Conservation (phyloP, 2,797 vertebrate genomes). For the Jordanella pulchra region DNA sequence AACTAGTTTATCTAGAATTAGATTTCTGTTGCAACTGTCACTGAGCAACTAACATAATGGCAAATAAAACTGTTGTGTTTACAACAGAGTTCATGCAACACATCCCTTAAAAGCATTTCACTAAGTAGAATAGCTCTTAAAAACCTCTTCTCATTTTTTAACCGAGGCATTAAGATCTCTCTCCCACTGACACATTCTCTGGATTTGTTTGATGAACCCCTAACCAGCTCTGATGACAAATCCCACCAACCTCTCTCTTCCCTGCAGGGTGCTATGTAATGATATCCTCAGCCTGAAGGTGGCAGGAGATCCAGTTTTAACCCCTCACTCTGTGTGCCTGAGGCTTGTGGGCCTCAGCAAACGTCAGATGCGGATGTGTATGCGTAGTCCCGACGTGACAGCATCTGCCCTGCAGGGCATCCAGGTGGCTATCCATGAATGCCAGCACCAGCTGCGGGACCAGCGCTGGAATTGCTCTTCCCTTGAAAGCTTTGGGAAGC, state of each 20-base stretch:
- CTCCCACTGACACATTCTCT: conserved; percentile 35
- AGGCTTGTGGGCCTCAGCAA: conserved; percentile 90
- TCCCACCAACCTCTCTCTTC: conserved; percentile 25
- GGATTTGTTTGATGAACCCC: conserved; percentile 56
- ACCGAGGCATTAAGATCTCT: conserved; percentile 21
- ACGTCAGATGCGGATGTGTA: conserved; percentile 89
- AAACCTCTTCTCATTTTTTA: conserved; percentile 18
- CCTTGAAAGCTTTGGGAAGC: conserved; percentile 84
- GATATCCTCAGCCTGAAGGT: conserved; percentile 91
- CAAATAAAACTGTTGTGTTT: neutral
- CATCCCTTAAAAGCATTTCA: neutral
- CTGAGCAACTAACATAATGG: conserved; percentile 16
- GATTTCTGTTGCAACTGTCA: conserved; percentile 15
- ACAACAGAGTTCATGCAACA: neutral
- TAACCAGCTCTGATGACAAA: conserved; percentile 45
- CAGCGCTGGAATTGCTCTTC: conserved; percentile 95
- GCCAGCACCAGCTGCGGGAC: conserved; percentile 89
- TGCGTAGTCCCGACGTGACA: conserved; percentile 90
- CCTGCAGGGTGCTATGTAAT: conserved; percentile 86
- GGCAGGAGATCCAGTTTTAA: conserved; percentile 88
- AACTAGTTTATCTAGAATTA: conserved; percentile 32
- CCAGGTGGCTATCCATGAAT: conserved; percentile 91
- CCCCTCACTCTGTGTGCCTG: conserved; percentile 90
- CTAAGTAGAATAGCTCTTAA: conserved; percentile 1
- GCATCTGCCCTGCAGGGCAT: conserved; percentile 92